Conservation (phyloP, 2,797 vertebrate species). For the Crypturellus tataupa region DNA sequence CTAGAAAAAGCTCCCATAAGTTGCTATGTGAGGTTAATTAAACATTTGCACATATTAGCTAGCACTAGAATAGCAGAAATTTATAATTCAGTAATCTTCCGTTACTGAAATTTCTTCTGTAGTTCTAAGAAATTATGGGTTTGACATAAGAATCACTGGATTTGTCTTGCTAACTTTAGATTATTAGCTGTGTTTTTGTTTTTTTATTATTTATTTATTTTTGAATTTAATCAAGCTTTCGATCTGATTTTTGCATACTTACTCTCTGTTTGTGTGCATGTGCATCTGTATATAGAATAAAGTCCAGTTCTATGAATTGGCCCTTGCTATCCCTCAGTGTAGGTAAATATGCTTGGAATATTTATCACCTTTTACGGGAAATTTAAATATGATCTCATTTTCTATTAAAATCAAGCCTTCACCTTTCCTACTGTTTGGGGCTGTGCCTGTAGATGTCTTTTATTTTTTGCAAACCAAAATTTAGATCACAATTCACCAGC, state of each 20-base stretch:
- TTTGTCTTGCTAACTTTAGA: not conserved
- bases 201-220: not conserved
- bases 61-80: not conserved
- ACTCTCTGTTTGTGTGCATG: no score
- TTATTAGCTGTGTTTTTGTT: not conserved
- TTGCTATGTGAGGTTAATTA: slow-evolving; percentile 13
- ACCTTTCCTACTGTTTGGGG: not conserved
- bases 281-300: not conserved
- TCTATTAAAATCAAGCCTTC: not conserved
- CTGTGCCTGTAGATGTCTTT: not conserved
- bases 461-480: not conserved
- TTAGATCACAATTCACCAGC: not conserved
- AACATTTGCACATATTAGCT: not conserved
- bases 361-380: not conserved
- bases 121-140: not conserved
- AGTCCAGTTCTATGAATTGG: not conserved
- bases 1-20: not conserved
- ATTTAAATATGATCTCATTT: not conserved
- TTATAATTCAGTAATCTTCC: not conserved
- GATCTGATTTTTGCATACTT: not conserved
- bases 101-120: not conserved
- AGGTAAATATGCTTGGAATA: not conserved
- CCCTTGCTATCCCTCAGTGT: not conserved
- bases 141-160: not conserved
- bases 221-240: not conserved